A percentile compares a stretch with the other conserved stretches of the same genome.
Evolutionary conservation across 2,113 vertebrate genomes (phyloP).

Genomic region (Vombatus ursinus): DNA sequence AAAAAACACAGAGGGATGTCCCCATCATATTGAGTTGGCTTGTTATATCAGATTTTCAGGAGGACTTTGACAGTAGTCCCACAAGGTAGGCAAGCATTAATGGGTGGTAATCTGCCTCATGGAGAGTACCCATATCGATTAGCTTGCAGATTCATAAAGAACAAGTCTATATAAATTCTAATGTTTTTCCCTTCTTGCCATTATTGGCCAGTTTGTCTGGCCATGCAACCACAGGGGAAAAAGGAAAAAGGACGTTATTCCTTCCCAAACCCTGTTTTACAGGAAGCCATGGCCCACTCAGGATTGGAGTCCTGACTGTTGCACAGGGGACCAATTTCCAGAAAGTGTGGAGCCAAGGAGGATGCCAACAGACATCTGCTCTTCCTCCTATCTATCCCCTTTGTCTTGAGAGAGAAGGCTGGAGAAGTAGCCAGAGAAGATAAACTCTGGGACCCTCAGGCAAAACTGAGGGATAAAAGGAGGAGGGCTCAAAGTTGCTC

Average conservation of each 20-base stretch:
- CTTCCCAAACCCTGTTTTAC: background rate
- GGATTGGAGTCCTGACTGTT: background rate
- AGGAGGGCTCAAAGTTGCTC: conserved; percentile 55
- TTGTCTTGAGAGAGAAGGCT: background rate
- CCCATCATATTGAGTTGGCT: background rate
- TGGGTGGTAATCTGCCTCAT: background rate
- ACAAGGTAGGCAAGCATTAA: background rate
- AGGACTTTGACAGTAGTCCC: background rate
- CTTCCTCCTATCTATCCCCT: background rate
- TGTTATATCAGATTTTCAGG: background rate
- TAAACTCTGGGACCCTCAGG: conserved; percentile 45
- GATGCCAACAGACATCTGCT: background rate
- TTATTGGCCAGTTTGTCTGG: background rate
- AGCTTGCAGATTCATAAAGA: background rate
- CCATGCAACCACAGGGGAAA: background rate
- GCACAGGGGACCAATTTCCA: background rate
- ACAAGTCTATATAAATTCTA: background rate
- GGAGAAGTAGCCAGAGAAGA: conserved; percentile 18
- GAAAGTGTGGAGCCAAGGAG: background rate
- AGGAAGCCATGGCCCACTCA: background rate
- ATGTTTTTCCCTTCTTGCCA: background rate
- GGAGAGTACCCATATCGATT: background rate
- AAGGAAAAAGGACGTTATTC: conserved; percentile 3
- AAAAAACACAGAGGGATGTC: background rate
- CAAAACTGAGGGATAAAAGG: conserved; percentile 48